Evolutionary conservation across 23 tunicate species (phyloP).

Genomic region (Oikopleura dioica): DNA sequence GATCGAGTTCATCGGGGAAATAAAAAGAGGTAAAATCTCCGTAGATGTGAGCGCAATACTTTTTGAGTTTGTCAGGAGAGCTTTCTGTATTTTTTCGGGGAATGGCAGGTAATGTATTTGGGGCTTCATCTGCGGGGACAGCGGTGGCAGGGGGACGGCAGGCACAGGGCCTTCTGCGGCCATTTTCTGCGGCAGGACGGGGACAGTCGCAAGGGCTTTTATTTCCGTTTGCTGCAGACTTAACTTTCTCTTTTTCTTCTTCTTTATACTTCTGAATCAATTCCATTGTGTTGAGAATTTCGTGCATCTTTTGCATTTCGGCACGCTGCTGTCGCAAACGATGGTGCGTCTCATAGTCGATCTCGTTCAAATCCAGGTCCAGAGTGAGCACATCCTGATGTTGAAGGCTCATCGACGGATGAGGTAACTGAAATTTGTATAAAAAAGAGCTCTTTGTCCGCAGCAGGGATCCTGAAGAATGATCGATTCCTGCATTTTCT

Average conservation of each 20-base stretch:
- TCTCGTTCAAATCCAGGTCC: background rate
- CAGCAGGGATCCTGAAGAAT: background rate
- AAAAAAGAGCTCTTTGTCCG: background rate
- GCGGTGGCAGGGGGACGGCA: too few relatives aligned
- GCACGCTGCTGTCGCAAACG: background rate
- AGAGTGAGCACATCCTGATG: background rate
- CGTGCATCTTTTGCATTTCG: background rate
- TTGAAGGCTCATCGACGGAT: background rate
- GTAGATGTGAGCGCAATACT: background rate
- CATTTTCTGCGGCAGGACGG: too few relatives aligned
- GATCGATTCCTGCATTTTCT: background rate
- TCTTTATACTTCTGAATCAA: too few relatives aligned
- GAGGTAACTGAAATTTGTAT: background rate
- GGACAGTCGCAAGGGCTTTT: too few relatives aligned
- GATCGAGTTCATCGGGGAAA: background rate
- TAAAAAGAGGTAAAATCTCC: background rate
- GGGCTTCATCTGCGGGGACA: too few relatives aligned
- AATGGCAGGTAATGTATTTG: too few relatives aligned
- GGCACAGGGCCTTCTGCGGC: too few relatives aligned
- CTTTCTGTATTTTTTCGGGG: too few relatives aligned
- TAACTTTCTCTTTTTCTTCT: background rate
- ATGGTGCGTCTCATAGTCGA: background rate
- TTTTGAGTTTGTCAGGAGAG: too few relatives aligned
- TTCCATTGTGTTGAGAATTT: background rate
- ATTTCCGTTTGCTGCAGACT: too few relatives aligned